These are phyloP conservation scores for Hippopotamus amphibius DNA, from an alignment of 2,113 vertebrate genomes.

Conservation along the genomic window DNA sequence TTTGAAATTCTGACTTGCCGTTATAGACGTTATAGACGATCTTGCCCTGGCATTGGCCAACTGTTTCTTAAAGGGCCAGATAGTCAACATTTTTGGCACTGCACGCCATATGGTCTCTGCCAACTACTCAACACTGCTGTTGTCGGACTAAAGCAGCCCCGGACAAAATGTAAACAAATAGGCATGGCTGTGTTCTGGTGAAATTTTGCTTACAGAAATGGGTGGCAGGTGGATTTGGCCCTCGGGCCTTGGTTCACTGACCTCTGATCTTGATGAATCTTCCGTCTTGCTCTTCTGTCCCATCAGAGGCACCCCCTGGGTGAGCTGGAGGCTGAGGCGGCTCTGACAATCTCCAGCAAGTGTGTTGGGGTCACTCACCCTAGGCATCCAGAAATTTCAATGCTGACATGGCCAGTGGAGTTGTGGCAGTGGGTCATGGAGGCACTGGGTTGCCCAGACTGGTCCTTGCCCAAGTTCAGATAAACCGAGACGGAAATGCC, in stretches of 20 bases:
- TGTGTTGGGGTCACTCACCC: slow-evolving; percentile 38
- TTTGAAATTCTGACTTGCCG: neutral
- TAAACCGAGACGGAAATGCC: slow-evolving; percentile 66
- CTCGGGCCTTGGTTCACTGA: neutral
- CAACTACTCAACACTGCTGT: neutral
- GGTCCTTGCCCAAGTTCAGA: slow-evolving; percentile 70
- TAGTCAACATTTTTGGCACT: neutral
- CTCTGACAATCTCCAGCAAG: neutral
- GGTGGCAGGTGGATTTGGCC: neutral
- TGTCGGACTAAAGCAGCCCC: neutral
- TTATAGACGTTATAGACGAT: neutral
- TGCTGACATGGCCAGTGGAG: neutral
- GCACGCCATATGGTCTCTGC: neutral
- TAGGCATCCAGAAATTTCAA: slow-evolving; percentile 62
- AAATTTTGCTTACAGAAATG: neutral
- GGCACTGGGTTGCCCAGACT: slow-evolving; percentile 57
- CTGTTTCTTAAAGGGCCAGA: neutral
- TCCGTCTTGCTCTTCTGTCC: neutral
- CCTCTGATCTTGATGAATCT: neutral
- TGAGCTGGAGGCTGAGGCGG: neutral
- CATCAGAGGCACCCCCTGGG: neutral
- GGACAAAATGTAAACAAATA: neutral
- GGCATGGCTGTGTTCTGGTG: neutral
- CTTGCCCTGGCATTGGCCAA: neutral
- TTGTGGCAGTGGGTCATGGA: slow-evolving; percentile 52